Evolutionary conservation across 2,113 vertebrate species (phyloP).

Genomic region (Alectura lathami): DNA sequence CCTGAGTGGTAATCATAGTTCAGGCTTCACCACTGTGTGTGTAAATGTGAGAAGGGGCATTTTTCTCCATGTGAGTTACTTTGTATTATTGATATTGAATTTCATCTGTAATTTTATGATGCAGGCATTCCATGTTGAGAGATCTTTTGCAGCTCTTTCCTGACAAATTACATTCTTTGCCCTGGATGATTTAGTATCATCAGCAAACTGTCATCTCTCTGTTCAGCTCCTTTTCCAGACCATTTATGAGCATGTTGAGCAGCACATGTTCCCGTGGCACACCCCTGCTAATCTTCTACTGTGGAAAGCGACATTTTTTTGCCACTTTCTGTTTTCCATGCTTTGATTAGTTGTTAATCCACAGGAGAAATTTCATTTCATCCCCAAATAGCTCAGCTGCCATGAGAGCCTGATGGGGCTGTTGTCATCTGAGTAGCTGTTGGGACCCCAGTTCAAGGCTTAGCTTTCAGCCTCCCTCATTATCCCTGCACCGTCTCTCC

Average conservation of each 20-base stretch:
- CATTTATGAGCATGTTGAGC: slow-evolving; percentile 62
- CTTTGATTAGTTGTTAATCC: neutral
- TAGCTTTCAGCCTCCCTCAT: neutral
- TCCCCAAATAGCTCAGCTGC: neutral
- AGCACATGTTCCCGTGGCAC: neutral
- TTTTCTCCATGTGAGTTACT: slow-evolving; percentile 6
- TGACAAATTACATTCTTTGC: slow-evolving; percentile 50
- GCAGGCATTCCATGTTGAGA: slow-evolving; percentile 13
- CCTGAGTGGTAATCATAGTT: neutral
- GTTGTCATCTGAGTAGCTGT: neutral
- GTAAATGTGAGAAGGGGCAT: neutral
- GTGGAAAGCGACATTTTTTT: neutral
- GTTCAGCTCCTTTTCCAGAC: slow-evolving; percentile 55
- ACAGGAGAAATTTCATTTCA: neutral
- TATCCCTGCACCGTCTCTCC: neutral
- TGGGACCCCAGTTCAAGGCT: fast-evolving
- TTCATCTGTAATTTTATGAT: slow-evolving; percentile 20
- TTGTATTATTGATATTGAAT: slow-evolving; percentile 18
- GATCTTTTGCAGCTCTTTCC: slow-evolving; percentile 41
- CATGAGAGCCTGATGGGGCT: neutral
- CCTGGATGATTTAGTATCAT: slow-evolving; percentile 44
- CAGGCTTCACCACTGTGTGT: neutral
- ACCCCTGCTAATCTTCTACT: neutral
- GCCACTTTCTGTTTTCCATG: neutral
- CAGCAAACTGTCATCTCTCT: slow-evolving; percentile 53